phyloP scores from a whole-genome alignment of 2,797 vertebrate species.

The Lateolabrax maculatus region DNA sequence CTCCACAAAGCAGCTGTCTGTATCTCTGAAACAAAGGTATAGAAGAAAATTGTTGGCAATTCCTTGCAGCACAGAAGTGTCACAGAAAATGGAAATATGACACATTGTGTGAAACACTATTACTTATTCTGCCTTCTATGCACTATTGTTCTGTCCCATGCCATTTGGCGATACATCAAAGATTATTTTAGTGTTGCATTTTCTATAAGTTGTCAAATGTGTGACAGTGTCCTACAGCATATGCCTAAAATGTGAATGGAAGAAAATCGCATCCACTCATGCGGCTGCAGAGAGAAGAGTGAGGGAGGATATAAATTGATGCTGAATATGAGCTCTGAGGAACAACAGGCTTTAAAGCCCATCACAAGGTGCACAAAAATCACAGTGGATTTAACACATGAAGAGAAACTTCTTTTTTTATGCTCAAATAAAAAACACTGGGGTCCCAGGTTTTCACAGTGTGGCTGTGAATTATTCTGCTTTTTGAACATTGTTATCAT shows the following conservation, averaged over 20 bases:
- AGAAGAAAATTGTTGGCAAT: slow-evolving; percentile 53
- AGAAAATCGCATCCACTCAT: slow-evolving; percentile 50
- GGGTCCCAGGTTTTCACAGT: slow-evolving; percentile 68
- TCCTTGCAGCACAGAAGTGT: slow-evolving; percentile 43
- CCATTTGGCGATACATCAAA: slow-evolving; percentile 48
- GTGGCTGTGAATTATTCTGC: slow-evolving; percentile 66
- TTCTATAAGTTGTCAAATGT: slow-evolving; percentile 48
- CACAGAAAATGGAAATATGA: slow-evolving; percentile 70
- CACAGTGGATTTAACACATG: slow-evolving; percentile 80
- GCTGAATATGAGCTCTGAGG: slow-evolving; percentile 58
- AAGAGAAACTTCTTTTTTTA: slow-evolving; percentile 78
- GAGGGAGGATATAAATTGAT: slow-evolving; percentile 61
- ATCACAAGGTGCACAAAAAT: slow-evolving; percentile 76
- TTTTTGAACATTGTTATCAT: slow-evolving; percentile 64
- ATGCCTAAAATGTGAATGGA: slow-evolving; percentile 44
- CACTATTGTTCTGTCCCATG: slow-evolving; percentile 43
- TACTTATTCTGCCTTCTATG: slow-evolving; percentile 49
- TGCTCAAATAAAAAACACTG: slow-evolving; percentile 73
- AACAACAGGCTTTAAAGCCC: slow-evolving; percentile 70
- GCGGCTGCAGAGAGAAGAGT: slow-evolving; percentile 50
- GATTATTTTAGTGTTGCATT: slow-evolving; percentile 50
- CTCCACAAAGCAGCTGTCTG: slow-evolving; percentile 56
- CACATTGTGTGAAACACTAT: slow-evolving; percentile 55
- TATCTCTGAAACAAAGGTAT: slow-evolving; percentile 54
- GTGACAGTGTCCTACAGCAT: slow-evolving; percentile 23